These are phyloP conservation scores for Temnothorax ravouxi DNA, from an alignment of 2,888 invertebrate species.

Conservation along the genomic window DNA sequence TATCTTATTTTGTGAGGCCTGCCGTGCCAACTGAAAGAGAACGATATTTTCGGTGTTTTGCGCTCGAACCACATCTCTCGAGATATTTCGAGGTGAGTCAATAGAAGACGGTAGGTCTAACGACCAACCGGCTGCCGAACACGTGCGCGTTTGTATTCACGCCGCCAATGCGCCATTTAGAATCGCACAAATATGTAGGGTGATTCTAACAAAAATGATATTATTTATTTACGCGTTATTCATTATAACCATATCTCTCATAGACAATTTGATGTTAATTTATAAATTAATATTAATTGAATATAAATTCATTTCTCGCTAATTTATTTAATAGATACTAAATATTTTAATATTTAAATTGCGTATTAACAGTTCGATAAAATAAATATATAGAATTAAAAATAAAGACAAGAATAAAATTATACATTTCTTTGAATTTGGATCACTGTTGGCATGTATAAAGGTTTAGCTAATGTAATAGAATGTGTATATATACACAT, in stretches of 20 bases:
- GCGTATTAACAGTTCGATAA: background rate
- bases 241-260: background rate
- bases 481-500: too few species aligned
- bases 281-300: background rate
- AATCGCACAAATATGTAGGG: conserved; percentile 5
- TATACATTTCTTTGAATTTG: background rate
- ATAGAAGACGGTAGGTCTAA: conserved; percentile 33
- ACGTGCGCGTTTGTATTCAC: conserved; percentile 12
- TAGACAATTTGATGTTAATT: background rate
- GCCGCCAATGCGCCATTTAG: conserved; percentile 7
- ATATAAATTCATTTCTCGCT: background rate
- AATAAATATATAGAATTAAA: background rate
- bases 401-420: background rate
- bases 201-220: background rate
- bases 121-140: conserved; percentile 27
- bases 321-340: background rate
- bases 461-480: background rate
- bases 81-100: conserved; percentile 54
- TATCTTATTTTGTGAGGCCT: conserved; percentile 38
- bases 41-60: conserved; percentile 51
- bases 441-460: background rate
- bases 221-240: background rate
- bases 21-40: conserved; percentile 36
- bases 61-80: conserved; percentile 50
- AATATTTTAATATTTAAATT: background rate